Evolutionary conservation across 2,113 vertebrate genomes (phyloP).

Genomic region (zebrafish (Danio rerio)): GRCz12tu NC_133189.1:42071001-42071500

Average conservation of each 20-base stretch:
- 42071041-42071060: too few relatives aligned
- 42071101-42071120: too few relatives aligned
- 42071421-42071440: background rate
- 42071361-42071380: conserved; percentile 30
- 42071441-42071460: background rate
- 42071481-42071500: background rate
- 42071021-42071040: too few relatives aligned
- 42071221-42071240: background rate
- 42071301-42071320: conserved; percentile 25
- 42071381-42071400: conserved; percentile 32
- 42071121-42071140: too few relatives aligned
- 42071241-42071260: background rate
- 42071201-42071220: too few relatives aligned
- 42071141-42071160: too few relatives aligned
- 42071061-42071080: too few relatives aligned
- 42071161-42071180: too few relatives aligned
- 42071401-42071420: background rate
- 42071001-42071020: too few relatives aligned
- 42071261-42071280: background rate
- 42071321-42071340: conserved; percentile 14
- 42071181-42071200: too few relatives aligned
- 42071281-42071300: background rate
- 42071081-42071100: too few relatives aligned
- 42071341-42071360: conserved; percentile 23
- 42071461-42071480: background rate